Evolutionary conservation across 2,888 invertebrate genomes (phyloP), one percentile per base, ranked within the genome.

Genomic region (Criorhina ranunculi): DNA sequence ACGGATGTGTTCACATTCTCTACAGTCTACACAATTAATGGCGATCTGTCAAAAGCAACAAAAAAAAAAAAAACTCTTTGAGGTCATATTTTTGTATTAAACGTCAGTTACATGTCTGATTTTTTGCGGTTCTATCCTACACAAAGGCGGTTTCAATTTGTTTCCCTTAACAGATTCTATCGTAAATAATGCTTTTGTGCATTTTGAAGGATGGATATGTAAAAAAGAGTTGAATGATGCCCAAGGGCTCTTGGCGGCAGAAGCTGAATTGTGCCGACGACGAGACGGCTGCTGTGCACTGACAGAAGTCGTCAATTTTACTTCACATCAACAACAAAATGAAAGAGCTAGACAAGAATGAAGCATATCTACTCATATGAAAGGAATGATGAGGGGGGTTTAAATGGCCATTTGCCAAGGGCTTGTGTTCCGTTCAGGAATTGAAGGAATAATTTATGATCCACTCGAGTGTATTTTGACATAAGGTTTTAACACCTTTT

Each of bases 291-390:
- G 75, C 37, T 75, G 53, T 57, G 67, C 9, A 55, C 69, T 72
- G 77, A 78, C 67, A 82, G 72, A 62, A 77, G 60, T 67, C 59
- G 77, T 77, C 77, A 82, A 77, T 82, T 82, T 77, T 60, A 46
- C 40, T n/a, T 70, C n/a, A 55, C 42, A 64, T 24, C 24, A 46
- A 60, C 57, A 64, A 53, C n/a, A 33, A 24, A 53, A 49, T 6
- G 31, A 31, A 42, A 49, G 40, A 59, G 35, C 59, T 49, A 49
- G 49, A 59, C 9, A 49, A 29, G 44, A 60, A 70, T 64, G 55
- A 46, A 44, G 72, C 33, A n/a, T 6, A 17, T 11, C 9, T 9
- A 40, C 37, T 55, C 59, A 78, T 19, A 66, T 24, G 33, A 11
- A 60, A 62, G 29, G 9, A 60, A 60, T 59, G 11, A 24, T 24